Evolutionary conservation across 2,113 vertebrate species (phyloP), one percentile per base, ranked within the genome.

Genomic region (Paracyprichromis sp.): DNA sequence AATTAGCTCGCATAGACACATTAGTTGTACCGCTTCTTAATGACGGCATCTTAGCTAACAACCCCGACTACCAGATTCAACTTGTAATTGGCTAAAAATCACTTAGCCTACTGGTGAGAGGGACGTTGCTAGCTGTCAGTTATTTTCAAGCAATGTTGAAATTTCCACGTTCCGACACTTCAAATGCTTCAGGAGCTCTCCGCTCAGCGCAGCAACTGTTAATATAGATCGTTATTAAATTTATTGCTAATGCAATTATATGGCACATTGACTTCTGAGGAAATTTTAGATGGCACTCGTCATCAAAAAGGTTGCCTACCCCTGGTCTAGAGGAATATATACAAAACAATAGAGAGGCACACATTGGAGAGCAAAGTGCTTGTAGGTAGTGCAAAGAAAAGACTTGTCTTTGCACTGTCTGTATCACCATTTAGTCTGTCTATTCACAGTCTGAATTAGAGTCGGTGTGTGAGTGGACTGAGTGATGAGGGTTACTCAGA

Each of bases 381-480:
- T 61, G 29, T 9, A 34, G 29, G 59, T 34, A 61, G 57, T 34
- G 57, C 57, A 61, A 61, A 61, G 57, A 59, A 59, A 59, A 59
- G 26, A 61, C 8, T 61, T 10, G 26, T 16, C 57, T 19, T 34
- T 63, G 29, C 59, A 63, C 31, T 19, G 6, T 63, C 59, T 63
- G 17, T 34, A 19, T 63, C 29, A 63, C 29, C 2, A 34, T 63
- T 63, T 34, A 36, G 29, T 63, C 29, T 63, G 59, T 63, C 16
- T 63, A 63, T 63, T 63, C 31, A 31, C 26, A 61, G 59, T 63
- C 29, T 63, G 59, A 63, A 34, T 63, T 63, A 63, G 59, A 63
- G 59, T 36, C 6, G 4, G 29, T 63, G 2, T 63, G 17, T 36
- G 17, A 63, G 2, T 63, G 59, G 31, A 11, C 59, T 63, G 9